Base-by-base conservation (phyloP, 2,888 invertebrate species). In the Hypolimnas misippus region DNA sequence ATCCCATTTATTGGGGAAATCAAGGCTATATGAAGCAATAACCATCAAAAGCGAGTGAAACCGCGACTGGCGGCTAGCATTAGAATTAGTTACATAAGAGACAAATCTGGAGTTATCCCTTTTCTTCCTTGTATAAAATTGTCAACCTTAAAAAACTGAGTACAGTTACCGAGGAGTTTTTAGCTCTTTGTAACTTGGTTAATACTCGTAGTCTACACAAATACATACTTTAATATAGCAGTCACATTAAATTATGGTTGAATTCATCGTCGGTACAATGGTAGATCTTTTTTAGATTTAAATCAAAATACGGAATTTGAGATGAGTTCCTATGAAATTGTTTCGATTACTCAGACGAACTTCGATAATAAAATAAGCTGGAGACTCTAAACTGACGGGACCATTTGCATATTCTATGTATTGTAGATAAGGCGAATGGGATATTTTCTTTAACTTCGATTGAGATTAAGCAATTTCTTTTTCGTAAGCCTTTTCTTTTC, bases 291-390 rank as follows among this genome's bases (percentile, higher is more conserved):
- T n/a, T 65, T 69, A 63, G 63, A 67, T 67, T 60, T 63, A 69
- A 72, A 62, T 68, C 55, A 57, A 71, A 69, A 76, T 75, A 74
- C 70, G 68, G 76, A 78, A 79, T 81, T 62, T 40, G 59, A 71
- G 72, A 78, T 76, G 74, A 76, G 73, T 68, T 75, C 67, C 68
- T 73, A 76, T 71, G 75, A 73, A 76, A 71, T 72, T 73, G 65
- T 73, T 73, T 72, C 70, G 60, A 73, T 73, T 74, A 72, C 72
- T 71, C 63, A 62, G 63, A 74, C 72, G 66, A 72, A 77, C 70
- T 77, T 77, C 69, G 69, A 74, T 79, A 78, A 78, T 76, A 76
- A 76, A 74, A 80, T 78, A 74, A 75, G 66, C 72, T 68, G 53
- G 53, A 54, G 14, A 38, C 46, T 54, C 54, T 33, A 50, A 61